phyloP scores from a whole-genome alignment of 37 sponge, comb jelly and placozoan genomes.

The Hexactinellida sp. region DNA sequence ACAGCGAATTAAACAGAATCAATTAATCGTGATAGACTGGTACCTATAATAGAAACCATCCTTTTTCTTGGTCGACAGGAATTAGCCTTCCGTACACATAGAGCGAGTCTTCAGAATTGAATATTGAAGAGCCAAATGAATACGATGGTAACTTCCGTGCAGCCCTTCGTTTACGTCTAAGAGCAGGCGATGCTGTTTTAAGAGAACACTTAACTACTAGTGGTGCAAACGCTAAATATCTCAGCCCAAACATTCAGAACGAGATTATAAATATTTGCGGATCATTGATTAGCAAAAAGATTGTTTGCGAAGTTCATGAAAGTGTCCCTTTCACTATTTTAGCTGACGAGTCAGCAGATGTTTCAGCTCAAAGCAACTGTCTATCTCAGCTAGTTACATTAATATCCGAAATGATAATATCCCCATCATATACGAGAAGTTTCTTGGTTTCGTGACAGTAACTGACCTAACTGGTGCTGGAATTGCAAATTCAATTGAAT shows the following conservation, averaged over 20 bases:
- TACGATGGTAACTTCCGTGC: neutral
- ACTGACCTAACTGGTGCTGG: neutral
- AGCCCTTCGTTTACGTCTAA: too few relatives aligned
- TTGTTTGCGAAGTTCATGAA: neutral
- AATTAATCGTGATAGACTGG: neutral
- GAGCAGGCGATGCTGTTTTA: neutral
- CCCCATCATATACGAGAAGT: neutral
- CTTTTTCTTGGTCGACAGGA: neutral
- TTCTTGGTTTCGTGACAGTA: neutral
- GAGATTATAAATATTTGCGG: neutral
- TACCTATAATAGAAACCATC: neutral
- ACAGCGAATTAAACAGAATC: neutral
- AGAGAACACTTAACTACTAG: neutral
- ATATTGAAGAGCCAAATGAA: neutral
- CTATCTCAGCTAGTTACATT: too few relatives aligned
- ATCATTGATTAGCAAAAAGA: neutral
- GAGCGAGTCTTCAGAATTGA: neutral
- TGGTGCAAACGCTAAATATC: neutral
- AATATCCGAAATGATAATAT: too few relatives aligned
- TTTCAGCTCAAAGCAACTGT: too few relatives aligned
- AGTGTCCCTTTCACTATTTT: too few relatives aligned
- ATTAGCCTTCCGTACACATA: neutral
- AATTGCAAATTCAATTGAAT: neutral
- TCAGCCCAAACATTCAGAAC: neutral
- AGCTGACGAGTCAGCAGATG: too few relatives aligned